Conservation (phyloP, 2,797 vertebrate genomes). For the Pelodytes ibericus region DNA sequence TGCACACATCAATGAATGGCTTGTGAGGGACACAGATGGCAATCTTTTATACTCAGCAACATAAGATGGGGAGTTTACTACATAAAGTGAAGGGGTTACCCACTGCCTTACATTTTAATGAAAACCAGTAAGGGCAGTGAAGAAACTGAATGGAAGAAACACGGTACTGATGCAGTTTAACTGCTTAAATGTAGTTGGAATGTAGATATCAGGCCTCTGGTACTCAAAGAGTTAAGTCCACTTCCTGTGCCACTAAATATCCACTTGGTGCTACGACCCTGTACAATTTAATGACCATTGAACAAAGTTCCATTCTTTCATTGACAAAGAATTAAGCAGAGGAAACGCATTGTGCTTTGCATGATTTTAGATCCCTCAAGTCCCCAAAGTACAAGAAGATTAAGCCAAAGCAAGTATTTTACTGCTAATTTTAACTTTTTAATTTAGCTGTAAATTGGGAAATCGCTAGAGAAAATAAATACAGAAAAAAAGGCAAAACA, state of each 20-base stretch:
- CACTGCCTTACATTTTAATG: no score
- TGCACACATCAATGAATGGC: no score
- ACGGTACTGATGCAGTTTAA: neutral
- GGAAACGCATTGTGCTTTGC: conserved; percentile 26
- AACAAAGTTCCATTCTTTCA: conserved; percentile 48
- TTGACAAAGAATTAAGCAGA: conserved; percentile 39
- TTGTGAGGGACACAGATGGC: no score
- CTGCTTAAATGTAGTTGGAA: neutral
- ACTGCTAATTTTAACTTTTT: conserved; percentile 49
- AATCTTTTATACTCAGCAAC: no score
- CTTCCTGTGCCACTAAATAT: conserved; percentile 21
- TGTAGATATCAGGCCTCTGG: neutral
- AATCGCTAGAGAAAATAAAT: conserved; percentile 51
- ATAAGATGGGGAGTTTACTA: no score
- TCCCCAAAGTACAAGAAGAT: conserved; percentile 46
- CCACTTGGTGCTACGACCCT: conserved; percentile 30
- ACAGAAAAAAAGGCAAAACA: conserved; percentile 46
- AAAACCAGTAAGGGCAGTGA: no score
- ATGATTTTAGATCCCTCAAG: conserved; percentile 44
- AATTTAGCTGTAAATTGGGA: conserved; percentile 50
- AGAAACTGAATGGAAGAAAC: no score
- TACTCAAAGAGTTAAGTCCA: neutral
- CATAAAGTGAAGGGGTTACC: no score
- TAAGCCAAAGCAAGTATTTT: conserved; percentile 45
- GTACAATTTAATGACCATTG: conserved; percentile 31